Evolutionary conservation across 2,797 vertebrate genomes (phyloP), one percentile per base, ranked within the genome.

Genomic region (Poeciliopsis paucimaculata): DNA sequence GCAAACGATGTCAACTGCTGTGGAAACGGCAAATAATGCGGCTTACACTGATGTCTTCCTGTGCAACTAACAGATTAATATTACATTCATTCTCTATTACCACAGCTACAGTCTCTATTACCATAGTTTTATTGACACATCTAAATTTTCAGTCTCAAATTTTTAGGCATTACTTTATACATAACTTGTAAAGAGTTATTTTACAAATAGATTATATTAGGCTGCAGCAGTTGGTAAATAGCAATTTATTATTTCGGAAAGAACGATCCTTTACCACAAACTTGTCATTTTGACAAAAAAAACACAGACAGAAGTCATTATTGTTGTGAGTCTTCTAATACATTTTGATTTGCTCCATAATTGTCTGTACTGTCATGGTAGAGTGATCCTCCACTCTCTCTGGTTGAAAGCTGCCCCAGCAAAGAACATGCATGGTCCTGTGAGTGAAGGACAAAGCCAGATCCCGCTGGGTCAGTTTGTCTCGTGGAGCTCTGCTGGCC

Each of bases 401-500:
- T 87, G 78, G 79, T 84, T 16, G 77, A 57, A 28, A 53, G 62
- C 72, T 85, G 89, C 26, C 80, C 81, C 75, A 88, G 46, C 41
- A 88, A 78, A 71, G 86, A 83, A 18, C 73, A 77, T 2, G 51
- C 60, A 43, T n/a, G 4, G 15, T 92, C 85, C 57, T 87, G 87
- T 60, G 76, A 76, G 74, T 88, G 82, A 76, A 90, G 92, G 31
- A 85, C 2, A 0, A 88, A 89, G 73, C 92, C 93, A 8, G 93
- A 93, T 53, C 93, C 93, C 2, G 91, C 80, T 0, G 70, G 88
- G 46, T 94, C 89, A 39, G 91, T 93, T 70, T 93, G 92, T 84
- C 93, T 93, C 11, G 85, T 55, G 6, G 84, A 82, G 6, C 83
- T 78, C 66, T 76, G 87, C 28, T 86, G 86, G 72, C 72, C n/a